Evolutionary conservation across 1,140 invertebrate genomes (phyloP).

Genomic region (Solenopsis fugax): DNA sequence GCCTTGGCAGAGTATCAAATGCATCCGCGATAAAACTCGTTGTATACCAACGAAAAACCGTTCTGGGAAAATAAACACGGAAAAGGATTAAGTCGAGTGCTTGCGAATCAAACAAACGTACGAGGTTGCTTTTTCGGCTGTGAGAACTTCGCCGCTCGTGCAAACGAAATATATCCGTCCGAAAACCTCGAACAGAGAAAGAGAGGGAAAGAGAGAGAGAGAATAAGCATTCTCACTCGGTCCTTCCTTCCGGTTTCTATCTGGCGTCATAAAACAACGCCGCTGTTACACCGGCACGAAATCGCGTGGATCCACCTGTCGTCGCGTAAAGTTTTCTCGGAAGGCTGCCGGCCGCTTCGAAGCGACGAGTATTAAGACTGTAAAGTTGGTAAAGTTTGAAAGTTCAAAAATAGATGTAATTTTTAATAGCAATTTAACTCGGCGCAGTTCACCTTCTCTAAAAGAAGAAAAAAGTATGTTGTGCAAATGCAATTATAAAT

Average conservation of each 20-base stretch:
- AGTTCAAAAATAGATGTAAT: slow-evolving; percentile 7
- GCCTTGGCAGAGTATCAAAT: slow-evolving; percentile 4
- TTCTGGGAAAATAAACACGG: slow-evolving; percentile 69
- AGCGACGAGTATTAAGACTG: slow-evolving; percentile 22
- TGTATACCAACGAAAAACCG: slow-evolving; percentile 3
- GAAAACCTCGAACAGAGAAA: background rate
- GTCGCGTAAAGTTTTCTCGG: slow-evolving; percentile 55
- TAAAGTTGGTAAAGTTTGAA: slow-evolving; percentile 23
- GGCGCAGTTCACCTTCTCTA: too few relatives aligned
- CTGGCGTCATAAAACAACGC: slow-evolving; percentile 42
- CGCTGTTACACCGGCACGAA: slow-evolving; percentile 33
- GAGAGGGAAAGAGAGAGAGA: background rate
- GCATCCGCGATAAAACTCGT: slow-evolving; percentile 50
- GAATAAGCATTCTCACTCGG: background rate
- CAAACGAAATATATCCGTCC: slow-evolving; percentile 59
- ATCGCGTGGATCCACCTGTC: slow-evolving; percentile 63
- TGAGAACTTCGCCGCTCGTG: slow-evolving; percentile 59
- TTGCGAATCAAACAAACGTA: slow-evolving; percentile 65
- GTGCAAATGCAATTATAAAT: slow-evolving; percentile 21
- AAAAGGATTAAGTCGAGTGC: slow-evolving; percentile 72
- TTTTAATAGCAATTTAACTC: slow-evolving; percentile 24
- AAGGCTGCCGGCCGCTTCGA: background rate
- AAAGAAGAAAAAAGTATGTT: background rate
- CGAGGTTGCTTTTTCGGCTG: slow-evolving; percentile 53
- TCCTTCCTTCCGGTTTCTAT: slow-evolving; percentile 55